Conservation (phyloP, 23 tunicate species). For the Trididemnum clinides region DNA sequence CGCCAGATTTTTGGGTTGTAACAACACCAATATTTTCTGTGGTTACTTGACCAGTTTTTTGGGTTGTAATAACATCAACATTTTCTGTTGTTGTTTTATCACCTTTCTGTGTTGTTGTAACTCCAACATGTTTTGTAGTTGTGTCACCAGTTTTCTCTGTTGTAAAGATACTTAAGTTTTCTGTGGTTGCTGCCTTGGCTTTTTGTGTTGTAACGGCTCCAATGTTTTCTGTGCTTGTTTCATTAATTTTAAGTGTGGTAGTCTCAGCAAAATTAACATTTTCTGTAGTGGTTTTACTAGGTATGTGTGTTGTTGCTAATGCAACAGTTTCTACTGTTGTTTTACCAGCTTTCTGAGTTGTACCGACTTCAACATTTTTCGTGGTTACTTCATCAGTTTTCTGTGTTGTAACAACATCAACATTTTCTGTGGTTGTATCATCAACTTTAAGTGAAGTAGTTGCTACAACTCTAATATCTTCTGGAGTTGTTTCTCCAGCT, state of each 20-base stretch:
- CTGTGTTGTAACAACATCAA: conserved; percentile 10
- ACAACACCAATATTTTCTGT: background rate
- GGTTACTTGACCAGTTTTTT: conserved; percentile 7
- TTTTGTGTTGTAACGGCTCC: conserved; percentile 8
- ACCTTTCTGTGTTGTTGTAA: background rate
- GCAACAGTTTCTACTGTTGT: background rate
- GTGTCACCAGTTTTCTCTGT: background rate
- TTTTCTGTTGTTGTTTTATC: background rate
- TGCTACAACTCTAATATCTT: background rate
- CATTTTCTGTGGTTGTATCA: conserved; percentile 27
- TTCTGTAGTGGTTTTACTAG: conserved; percentile 2
- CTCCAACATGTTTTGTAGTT: background rate
- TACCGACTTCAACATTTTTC: background rate
- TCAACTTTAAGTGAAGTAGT: conserved; percentile 17
- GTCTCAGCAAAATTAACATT: background rate
- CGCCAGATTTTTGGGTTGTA: conserved; percentile 20
- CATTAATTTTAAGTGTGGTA: conserved; percentile 15
- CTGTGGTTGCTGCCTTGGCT: conserved; percentile 17
- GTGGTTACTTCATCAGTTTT: conserved; percentile 36
- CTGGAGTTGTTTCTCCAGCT: conserved; percentile 17
- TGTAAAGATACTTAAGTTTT: background rate
- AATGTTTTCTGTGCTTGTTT: background rate
- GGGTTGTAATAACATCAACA: conserved; percentile 3
- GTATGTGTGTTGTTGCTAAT: background rate
- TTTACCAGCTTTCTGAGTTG: conserved; percentile 14